These are phyloP conservation scores for Xylocampa areola DNA, from an alignment of 2,888 invertebrate species.

Conservation along the genomic window DNA sequence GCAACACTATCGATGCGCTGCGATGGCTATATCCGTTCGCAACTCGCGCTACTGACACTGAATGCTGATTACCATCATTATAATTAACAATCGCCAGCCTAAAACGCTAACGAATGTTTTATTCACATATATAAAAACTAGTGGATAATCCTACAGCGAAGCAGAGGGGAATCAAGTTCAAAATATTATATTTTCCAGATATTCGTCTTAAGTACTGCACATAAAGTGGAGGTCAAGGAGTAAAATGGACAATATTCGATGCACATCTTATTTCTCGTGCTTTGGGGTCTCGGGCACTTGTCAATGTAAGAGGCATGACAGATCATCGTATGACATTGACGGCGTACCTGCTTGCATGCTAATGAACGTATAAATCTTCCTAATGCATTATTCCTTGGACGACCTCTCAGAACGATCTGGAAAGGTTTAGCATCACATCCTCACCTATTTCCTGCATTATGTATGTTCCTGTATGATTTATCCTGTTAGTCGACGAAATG, in stretches of 20 bases:
- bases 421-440: constrained; percentile 62
- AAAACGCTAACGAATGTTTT: constrained; percentile 53
- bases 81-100: constrained; percentile 63
- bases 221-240: constrained; percentile 64
- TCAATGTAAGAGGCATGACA: constrained; percentile 72
- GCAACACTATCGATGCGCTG: constrained; percentile 50
- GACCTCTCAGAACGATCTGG: constrained; percentile 70
- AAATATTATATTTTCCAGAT: constrained; percentile 4
- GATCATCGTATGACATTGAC: constrained; percentile 79
- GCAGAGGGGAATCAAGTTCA: neutral
- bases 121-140: constrained; percentile 25
- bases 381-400: constrained; percentile 68
- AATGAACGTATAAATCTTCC: constrained; percentile 67
- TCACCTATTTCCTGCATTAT: constrained; percentile 62
- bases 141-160: neutral
- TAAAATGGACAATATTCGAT: constrained; percentile 68
- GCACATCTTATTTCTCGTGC: constrained; percentile 65
- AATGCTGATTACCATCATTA: constrained; percentile 78
- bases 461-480: constrained; percentile 52
- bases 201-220: constrained; percentile 27
- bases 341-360: constrained; percentile 71
- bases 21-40: constrained; percentile 64
- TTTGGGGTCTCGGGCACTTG: constrained; percentile 53
- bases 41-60: constrained; percentile 57
- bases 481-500: constrained; percentile 40